These are phyloP conservation scores for Halcyon leucocephala DNA, from an alignment of 2,797 vertebrate species.

Conservation along the genomic window DNA sequence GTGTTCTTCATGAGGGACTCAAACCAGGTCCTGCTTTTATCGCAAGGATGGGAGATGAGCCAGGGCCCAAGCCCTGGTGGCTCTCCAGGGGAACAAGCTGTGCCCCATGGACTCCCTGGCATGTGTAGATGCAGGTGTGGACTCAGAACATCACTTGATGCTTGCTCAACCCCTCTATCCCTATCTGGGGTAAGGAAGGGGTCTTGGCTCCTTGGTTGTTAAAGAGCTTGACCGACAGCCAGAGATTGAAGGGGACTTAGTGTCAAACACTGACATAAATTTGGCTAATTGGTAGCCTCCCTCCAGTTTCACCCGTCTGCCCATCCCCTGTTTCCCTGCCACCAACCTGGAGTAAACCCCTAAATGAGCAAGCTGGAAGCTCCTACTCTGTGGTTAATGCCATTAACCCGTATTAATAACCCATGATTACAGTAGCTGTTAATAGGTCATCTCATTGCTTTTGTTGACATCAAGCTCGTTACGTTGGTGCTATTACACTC, in stretches of 20 bases:
- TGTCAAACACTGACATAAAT: not conserved
- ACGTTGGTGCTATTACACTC: not conserved
- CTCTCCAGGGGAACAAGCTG: not conserved
- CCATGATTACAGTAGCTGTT: not conserved
- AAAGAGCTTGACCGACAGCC: not conserved
- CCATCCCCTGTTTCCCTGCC: not conserved
- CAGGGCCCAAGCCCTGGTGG: accelerated
- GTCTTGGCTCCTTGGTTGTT: not conserved
- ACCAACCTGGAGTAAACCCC: not conserved
- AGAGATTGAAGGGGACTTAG: not conserved
- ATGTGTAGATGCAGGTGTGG: not conserved
- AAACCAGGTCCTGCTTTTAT: not conserved
- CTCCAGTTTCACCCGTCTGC: not conserved
- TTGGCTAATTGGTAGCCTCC: not conserved
- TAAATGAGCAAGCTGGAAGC: not conserved
- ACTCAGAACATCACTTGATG: not conserved
- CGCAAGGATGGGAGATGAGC: not conserved
- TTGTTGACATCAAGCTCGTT: not conserved
- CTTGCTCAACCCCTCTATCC: not conserved
- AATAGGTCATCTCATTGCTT: not conserved
- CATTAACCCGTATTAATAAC: not conserved
- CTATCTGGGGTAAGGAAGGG: not conserved
- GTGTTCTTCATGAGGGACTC: not conserved
- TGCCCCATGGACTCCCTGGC: too few species aligned
- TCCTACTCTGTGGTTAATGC: not conserved